Evolutionary conservation across 2,888 invertebrate species (phyloP).

Genomic region (Merodon equestris): DNA sequence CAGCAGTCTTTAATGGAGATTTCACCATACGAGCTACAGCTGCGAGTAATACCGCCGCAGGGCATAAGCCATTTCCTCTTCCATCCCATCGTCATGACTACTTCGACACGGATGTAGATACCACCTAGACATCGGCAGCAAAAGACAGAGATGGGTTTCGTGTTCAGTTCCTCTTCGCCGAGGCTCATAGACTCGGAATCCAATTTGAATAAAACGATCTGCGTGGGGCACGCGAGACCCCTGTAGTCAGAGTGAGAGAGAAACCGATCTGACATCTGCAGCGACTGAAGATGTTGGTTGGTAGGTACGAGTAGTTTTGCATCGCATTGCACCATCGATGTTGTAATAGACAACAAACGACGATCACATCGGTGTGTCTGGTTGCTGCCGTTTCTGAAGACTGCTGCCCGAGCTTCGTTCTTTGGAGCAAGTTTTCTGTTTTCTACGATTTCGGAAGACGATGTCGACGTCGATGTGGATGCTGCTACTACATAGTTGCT

Average conservation of each 20-base stretch:
- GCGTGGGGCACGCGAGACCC: constrained; percentile 50
- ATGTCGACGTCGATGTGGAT: neutral
- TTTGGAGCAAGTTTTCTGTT: constrained; percentile 14
- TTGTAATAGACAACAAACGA: constrained; percentile 55
- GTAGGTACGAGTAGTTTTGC: constrained; percentile 55
- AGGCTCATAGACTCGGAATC: neutral
- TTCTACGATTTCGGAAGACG: constrained; percentile 53
- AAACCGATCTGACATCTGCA: constrained; percentile 27
- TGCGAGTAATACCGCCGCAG: constrained; percentile 10
- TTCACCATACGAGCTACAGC: no score
- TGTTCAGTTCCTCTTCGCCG: constrained; percentile 7
- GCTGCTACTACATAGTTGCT: constrained; percentile 14
- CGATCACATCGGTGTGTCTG: constrained; percentile 15
- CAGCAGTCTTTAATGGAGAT: constrained; percentile 18
- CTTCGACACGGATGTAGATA: constrained; percentile 55
- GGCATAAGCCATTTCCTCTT: constrained; percentile 62
- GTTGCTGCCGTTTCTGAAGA: no score
- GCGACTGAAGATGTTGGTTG: constrained; percentile 8
- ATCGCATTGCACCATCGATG: constrained; percentile 67
- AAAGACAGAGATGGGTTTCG: constrained; percentile 26
- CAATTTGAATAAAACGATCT: constrained; percentile 59
- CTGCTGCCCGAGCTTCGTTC: constrained; percentile 16
- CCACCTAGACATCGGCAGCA: neutral
- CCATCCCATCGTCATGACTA: constrained; percentile 38
- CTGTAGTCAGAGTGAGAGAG: neutral